Conservation (phyloP, 2,113 vertebrate genomes). For the Tragelaphus buxtoni region DNA sequence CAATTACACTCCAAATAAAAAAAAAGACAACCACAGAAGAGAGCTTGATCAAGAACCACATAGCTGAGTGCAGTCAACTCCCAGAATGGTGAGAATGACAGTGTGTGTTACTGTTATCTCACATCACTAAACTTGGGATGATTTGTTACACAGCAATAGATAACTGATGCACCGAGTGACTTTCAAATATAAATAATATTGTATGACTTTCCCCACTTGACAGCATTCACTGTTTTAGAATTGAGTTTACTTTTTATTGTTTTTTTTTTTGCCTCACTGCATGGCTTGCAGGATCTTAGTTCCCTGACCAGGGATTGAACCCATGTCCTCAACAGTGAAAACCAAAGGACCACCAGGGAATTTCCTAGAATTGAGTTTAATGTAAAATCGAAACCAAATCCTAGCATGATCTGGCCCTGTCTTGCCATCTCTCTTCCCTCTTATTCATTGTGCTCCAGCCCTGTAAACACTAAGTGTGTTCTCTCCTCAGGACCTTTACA, state of each 20-base stretch:
- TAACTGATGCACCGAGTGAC: neutral
- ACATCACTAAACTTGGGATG: neutral
- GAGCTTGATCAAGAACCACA: neutral
- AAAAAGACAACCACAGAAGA: neutral
- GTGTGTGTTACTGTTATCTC: neutral
- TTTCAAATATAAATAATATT: neutral
- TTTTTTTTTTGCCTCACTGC: accelerated
- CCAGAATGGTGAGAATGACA: neutral
- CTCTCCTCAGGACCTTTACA: neutral
- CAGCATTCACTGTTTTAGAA: neutral
- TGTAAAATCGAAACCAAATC: neutral
- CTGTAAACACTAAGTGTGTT: neutral
- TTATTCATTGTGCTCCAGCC: neutral
- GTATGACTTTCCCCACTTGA: neutral
- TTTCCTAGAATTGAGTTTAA: neutral
- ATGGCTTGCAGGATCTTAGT: neutral
- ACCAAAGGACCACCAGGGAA: neutral
- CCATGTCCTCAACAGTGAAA: neutral
- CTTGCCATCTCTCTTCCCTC: neutral
- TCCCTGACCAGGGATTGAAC: neutral
- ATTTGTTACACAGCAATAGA: neutral
- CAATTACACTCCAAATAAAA: neutral
- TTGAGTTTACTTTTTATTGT: neutral
- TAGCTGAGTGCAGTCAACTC: neutral
- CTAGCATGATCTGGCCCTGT: neutral